Evolutionary conservation across 1,140 invertebrate genomes (phyloP).

Genomic region (Trichomalopsis sarcophagae): DNA sequence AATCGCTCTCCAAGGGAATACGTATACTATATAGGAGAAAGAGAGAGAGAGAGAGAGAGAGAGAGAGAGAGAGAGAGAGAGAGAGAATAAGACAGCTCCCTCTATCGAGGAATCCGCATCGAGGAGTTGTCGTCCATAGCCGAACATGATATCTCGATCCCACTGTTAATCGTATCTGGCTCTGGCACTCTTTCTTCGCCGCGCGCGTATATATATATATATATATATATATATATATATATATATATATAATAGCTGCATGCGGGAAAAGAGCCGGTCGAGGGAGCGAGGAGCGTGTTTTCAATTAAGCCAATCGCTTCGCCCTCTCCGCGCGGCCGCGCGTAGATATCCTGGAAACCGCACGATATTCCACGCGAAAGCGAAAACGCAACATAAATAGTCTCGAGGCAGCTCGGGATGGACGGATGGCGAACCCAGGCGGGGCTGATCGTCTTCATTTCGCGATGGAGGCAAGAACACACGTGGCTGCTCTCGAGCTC

Average conservation of each 20-base stretch:
- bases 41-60: too few relatives aligned
- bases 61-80: too few relatives aligned
- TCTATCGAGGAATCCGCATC: conserved; percentile 11
- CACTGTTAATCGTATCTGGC: not conserved
- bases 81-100: not conserved
- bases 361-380: conserved; percentile 61
- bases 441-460: conserved; percentile 22
- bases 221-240: too few relatives aligned
- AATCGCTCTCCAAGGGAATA: not conserved
- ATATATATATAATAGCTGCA: too few relatives aligned
- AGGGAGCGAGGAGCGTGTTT: conserved; percentile 11
- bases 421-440: not conserved
- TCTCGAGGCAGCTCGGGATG: not conserved
- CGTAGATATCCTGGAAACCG: conserved; percentile 42
- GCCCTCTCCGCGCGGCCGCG: not conserved
- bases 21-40: too few relatives aligned
- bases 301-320: conserved; percentile 25
- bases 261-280: not conserved
- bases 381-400: conserved; percentile 54
- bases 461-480: not conserved
- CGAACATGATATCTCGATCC: conserved; percentile 16
- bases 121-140: not conserved
- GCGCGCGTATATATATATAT: too few relatives aligned
- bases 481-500: not conserved
- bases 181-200: not conserved